These are phyloP conservation scores for Mythimna pallens DNA, from an alignment of 2,888 invertebrate species.

Conservation along the genomic window DNA sequence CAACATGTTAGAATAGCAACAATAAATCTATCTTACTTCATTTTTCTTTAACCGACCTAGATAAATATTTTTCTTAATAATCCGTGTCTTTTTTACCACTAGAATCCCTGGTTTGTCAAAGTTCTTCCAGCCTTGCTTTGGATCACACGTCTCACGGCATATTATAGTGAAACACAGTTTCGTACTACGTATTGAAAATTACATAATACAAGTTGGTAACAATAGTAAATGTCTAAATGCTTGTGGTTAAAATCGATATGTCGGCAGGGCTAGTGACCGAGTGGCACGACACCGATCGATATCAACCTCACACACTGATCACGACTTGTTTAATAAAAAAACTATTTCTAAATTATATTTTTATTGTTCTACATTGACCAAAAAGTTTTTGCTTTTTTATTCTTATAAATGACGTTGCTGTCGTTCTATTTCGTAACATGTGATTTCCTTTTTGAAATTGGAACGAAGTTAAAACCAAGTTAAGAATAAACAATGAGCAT, in stretches of 20 bases:
- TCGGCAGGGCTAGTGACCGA: conserved; percentile 75
- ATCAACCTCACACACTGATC: conserved; percentile 50
- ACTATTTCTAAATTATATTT: conserved; percentile 15
- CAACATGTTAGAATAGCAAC: too few relatives aligned
- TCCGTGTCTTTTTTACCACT: too few relatives aligned
- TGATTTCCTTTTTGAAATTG: conserved; percentile 6
- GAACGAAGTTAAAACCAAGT: background rate
- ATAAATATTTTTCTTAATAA: too few relatives aligned
- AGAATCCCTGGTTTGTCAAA: too few relatives aligned
- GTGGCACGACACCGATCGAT: conserved; percentile 72
- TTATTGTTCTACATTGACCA: background rate
- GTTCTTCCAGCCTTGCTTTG: too few relatives aligned
- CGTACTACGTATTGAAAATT: too few relatives aligned
- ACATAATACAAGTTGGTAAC: conserved; percentile 39
- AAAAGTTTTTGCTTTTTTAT: background rate
- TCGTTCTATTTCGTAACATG: background rate
- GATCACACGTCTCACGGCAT: too few relatives aligned
- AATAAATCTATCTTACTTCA: too few relatives aligned
- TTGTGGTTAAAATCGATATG: conserved; percentile 78
- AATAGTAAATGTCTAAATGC: conserved; percentile 66
- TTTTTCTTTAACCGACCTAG: too few relatives aligned
- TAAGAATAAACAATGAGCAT: background rate
- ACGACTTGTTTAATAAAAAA: conserved; percentile 36
- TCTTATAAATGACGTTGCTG: too few relatives aligned
- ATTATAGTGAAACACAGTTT: too few relatives aligned